Conservation (phyloP, 1,140 invertebrate species). For the Zaprionus davidi region DNA sequence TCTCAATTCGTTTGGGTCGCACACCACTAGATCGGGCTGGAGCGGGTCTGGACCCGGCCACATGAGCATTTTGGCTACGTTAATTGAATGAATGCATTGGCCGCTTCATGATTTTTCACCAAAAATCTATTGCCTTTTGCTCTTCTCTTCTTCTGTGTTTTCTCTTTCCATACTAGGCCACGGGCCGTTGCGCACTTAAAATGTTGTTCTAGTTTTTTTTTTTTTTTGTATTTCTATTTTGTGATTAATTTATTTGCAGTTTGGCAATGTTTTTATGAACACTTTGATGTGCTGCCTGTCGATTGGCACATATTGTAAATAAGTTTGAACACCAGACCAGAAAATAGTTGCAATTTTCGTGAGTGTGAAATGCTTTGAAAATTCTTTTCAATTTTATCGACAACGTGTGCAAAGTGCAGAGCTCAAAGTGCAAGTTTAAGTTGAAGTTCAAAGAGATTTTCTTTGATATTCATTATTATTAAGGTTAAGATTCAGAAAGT, state of each 20-base stretch:
- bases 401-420: conserved; percentile 2
- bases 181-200: conserved; percentile 17
- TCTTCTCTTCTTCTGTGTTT: conserved; percentile 2
- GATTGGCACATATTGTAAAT: conserved; percentile 50
- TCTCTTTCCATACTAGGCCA: conserved; percentile 20
- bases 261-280: conserved; percentile 46
- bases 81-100: conserved; percentile 76
- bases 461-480: background rate
- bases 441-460: background rate
- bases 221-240: conserved; percentile 11
- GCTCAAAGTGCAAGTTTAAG: background rate
- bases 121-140: conserved; percentile 31
- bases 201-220: conserved; percentile 1
- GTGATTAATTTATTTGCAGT: conserved; percentile 21
- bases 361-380: conserved; percentile 7
- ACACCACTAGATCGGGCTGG: background rate
- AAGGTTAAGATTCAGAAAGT: no score
- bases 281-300: conserved; percentile 56
- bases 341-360: conserved; percentile 16
- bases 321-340: conserved; percentile 8
- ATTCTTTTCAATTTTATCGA: conserved; percentile 10
- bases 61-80: conserved; percentile 50
- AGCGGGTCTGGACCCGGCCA: conserved; percentile 28
- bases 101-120: conserved; percentile 58
- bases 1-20: conserved; percentile 32